Percentiles rank a stretch among this genome's conserved stretches.
Evolutionary conservation across 2,113 vertebrate genomes (phyloP).

Genomic region (Cichladusa arquata): DNA sequence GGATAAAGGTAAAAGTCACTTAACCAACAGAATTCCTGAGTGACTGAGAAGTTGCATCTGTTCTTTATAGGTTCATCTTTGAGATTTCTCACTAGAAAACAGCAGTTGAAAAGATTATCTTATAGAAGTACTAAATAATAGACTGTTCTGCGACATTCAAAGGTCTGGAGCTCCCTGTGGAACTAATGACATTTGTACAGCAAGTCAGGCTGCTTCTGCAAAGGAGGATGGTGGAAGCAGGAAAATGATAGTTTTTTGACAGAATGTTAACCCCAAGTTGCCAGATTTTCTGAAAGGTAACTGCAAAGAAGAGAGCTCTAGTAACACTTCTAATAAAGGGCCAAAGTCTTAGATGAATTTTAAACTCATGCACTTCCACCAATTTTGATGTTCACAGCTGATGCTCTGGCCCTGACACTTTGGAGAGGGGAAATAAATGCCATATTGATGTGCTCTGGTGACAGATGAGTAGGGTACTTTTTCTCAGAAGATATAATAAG

Average conservation of each 20-base stretch:
- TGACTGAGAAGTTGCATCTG: slow-evolving; percentile 49
- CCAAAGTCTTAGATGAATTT: not conserved
- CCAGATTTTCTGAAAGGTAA: slow-evolving; percentile 11
- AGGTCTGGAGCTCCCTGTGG: slow-evolving; percentile 61
- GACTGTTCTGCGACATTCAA: slow-evolving; percentile 48
- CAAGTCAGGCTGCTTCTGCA: slow-evolving; percentile 38
- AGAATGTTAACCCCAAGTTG: slow-evolving; percentile 31
- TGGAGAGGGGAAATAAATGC: not conserved
- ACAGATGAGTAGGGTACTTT: not conserved
- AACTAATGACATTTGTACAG: slow-evolving; percentile 71
- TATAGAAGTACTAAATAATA: slow-evolving; percentile 67
- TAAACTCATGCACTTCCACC: not conserved
- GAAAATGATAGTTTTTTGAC: slow-evolving; percentile 24
- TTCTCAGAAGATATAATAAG: not conserved
- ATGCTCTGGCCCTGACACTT: not conserved
- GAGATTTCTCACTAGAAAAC: slow-evolving; percentile 64
- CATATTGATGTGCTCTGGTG: not conserved
- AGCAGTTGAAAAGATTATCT: slow-evolving; percentile 71
- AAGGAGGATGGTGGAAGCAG: not conserved
- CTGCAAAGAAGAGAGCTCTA: not conserved
- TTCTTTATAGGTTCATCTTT: slow-evolving; percentile 50
- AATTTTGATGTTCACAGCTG: not conserved
- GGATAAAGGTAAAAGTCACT: slow-evolving; percentile 59
- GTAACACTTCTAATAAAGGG: not conserved
- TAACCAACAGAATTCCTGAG: slow-evolving; percentile 21